phyloP scores from a whole-genome alignment of 2,113 vertebrate genomes.

The Calonectris borealis region DNA sequence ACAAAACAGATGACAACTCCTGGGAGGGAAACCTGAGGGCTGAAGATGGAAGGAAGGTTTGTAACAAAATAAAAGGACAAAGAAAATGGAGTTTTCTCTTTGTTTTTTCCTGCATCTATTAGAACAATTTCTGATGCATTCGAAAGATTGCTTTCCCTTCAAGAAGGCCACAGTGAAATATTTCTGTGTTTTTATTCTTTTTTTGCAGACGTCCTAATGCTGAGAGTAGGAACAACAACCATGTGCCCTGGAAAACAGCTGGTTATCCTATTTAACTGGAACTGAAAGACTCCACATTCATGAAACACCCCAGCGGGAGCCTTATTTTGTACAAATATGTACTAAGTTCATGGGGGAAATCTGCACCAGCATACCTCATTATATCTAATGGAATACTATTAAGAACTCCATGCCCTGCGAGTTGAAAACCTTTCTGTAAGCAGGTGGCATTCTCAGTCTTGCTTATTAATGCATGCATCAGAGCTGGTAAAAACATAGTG shows the following conservation, averaged over 20 bases:
- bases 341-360: constrained; percentile 3
- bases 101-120: neutral
- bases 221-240: neutral
- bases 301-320: constrained; percentile 14
- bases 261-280: constrained; percentile 11
- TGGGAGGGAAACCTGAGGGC: neutral
- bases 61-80: constrained; percentile 2
- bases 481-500: neutral
- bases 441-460: constrained; percentile 28
- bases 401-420: neutral
- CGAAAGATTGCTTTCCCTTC: neutral
- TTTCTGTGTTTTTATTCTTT: neutral
- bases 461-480: neutral
- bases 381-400: constrained; percentile 32
- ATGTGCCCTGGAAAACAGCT: neutral
- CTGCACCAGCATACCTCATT: neutral
- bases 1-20: constrained; percentile 25
- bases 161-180: neutral
- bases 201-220: neutral
- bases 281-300: constrained; percentile 6
- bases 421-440: constrained; percentile 23
- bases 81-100: neutral
- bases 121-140: neutral
- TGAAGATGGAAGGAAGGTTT: constrained; percentile 11
- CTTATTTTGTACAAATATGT: constrained; percentile 5